These are phyloP conservation scores for Megaceryle alcyon DNA, from an alignment of 2,797 vertebrate genomes.

Conservation along the genomic window DNA sequence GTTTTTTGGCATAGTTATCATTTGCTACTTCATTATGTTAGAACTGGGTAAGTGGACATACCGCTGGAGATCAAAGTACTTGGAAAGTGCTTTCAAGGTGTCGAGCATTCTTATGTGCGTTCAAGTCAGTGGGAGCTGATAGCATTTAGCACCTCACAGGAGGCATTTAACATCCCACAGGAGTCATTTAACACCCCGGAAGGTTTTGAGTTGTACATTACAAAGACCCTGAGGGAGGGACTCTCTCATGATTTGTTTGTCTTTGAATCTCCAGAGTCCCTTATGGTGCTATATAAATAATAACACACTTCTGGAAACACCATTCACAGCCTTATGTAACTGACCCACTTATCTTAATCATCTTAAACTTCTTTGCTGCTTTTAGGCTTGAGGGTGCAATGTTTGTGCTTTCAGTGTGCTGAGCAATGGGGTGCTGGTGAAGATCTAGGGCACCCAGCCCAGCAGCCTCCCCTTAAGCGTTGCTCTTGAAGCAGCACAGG, in stretches of 20 bases:
- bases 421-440: neutral
- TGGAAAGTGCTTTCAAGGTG: slow-evolving; percentile 4
- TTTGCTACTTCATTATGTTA: neutral
- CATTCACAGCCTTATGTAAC: neutral
- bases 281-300: slow-evolving; percentile 21
- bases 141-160: slow-evolving; percentile 31
- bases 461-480: neutral
- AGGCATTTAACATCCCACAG: neutral
- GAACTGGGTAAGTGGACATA: neutral
- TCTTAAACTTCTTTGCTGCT: neutral
- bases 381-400: neutral
- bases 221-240: neutral
- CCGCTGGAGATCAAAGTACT: neutral
- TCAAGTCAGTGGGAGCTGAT: slow-evolving; percentile 21
- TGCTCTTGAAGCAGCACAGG: neutral
- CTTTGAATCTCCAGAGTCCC: slow-evolving; percentile 5
- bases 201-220: neutral
- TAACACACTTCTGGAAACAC: neutral
- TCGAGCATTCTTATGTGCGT: neutral
- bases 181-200: neutral
- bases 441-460: neutral
- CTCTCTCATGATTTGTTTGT: slow-evolving; percentile 37
- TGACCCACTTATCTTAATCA: slow-evolving; percentile 29
- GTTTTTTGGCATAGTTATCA: neutral
- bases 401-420: neutral